A percentile compares a stretch with the other conserved stretches of the same genome.
Evolutionary conservation across 1,140 invertebrate genomes (phyloP).

Genomic region (Acromyrmex charruanus): DNA sequence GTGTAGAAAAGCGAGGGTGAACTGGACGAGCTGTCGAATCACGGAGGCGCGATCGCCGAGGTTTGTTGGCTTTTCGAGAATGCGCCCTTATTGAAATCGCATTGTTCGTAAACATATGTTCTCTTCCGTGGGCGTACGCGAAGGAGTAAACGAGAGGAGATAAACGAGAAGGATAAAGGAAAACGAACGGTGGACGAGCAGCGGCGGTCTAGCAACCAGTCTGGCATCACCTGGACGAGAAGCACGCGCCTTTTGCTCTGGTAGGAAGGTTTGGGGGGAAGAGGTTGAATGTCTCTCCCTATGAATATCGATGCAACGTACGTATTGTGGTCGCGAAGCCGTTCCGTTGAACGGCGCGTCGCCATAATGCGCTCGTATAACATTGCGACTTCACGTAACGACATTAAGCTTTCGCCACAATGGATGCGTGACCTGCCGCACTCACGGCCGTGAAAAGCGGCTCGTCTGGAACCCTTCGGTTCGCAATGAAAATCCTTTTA

Average conservation of each 20-base stretch:
- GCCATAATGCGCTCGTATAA: conserved; percentile 73
- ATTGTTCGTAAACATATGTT: conserved; percentile 80
- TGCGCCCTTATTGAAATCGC: conserved; percentile 45
- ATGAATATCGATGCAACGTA: conserved; percentile 77
- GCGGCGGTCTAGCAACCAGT: conserved; percentile 56
- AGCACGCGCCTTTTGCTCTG: conserved; percentile 70
- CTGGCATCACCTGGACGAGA: conserved; percentile 77
- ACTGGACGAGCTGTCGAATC: conserved; percentile 55
- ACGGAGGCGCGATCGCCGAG: conserved; percentile 62
- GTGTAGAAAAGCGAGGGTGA: neutral
- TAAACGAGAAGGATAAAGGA: conserved; percentile 45
- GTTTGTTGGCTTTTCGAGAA: conserved; percentile 73
- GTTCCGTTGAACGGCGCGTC: conserved; percentile 57
- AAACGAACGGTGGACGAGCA: conserved; percentile 61
- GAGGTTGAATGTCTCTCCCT: conserved; percentile 51
- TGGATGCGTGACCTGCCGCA: conserved; percentile 63
- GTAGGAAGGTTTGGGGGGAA: neutral
- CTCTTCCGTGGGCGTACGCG: conserved; percentile 56
- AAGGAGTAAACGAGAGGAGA: conserved; percentile 54
- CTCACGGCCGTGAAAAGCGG: conserved; percentile 33
- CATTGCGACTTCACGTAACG: conserved; percentile 69
- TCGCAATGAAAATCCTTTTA: conserved; percentile 79
- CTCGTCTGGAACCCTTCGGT: conserved; percentile 60
- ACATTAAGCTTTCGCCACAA: conserved; percentile 61
- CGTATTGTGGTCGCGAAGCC: conserved; percentile 70